Evolutionary conservation across 2,888 invertebrate genomes (phyloP).

Genomic region (Siphlonurus alternatus): DNA sequence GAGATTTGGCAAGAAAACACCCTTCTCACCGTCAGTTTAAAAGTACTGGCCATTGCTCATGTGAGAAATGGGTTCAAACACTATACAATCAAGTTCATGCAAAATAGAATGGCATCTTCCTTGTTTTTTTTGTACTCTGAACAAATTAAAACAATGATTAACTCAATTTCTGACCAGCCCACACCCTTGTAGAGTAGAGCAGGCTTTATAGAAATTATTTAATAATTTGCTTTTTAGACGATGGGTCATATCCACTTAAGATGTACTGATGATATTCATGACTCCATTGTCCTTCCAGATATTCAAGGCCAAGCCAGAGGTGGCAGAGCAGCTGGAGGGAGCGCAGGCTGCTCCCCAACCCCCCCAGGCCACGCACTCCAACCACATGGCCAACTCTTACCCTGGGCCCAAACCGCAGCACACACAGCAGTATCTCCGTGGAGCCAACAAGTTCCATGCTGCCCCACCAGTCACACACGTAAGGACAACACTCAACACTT

Average conservation of each 20-base stretch:
- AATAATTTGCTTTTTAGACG: no score
- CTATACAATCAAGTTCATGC: no score
- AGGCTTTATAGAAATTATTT: no score
- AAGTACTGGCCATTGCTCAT: neutral
- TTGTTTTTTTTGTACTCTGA: no score
- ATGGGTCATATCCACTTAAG: no score
- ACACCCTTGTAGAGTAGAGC: no score
- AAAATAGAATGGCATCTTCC: no score
- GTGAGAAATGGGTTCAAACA: no score
- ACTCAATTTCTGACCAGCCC: no score
- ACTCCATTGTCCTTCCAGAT: conserved; percentile 21
- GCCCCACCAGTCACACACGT: conserved; percentile 23
- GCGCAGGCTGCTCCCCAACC: conserved; percentile 19
- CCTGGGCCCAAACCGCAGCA: neutral
- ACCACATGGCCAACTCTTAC: conserved; percentile 8
- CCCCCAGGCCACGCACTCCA: conserved; percentile 14
- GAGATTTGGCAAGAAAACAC: neutral
- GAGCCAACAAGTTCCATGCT: neutral
- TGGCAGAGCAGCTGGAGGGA: conserved; percentile 17
- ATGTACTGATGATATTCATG: no score
- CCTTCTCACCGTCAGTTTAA: neutral
- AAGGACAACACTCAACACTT: conserved; percentile 12
- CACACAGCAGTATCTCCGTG: neutral
- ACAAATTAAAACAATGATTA: no score
- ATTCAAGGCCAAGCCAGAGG: conserved; percentile 35